Percentiles rank a stretch among this genome's conserved stretches.
These are phyloP conservation scores for Gobionotothen gibberifrons DNA, from an alignment of 2,797 vertebrate species.

Conservation along the genomic window DNA sequence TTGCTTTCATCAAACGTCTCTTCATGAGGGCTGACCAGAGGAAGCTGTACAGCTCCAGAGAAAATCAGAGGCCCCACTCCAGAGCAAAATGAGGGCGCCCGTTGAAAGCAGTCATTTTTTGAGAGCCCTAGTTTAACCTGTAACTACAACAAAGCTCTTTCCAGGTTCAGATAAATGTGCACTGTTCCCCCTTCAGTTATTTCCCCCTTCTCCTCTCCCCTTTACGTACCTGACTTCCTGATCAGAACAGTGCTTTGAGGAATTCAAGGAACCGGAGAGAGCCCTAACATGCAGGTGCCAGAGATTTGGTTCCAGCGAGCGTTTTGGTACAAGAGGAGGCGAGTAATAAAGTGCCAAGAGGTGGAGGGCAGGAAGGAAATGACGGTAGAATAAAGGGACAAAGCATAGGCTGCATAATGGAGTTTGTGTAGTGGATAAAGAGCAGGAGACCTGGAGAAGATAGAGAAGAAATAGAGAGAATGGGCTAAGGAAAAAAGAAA, in stretches of 20 bases:
- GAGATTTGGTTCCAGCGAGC: constrained; percentile 54
- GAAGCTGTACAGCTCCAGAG: constrained; percentile 2
- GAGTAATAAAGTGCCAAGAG: constrained; percentile 40
- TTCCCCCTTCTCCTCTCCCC: constrained; percentile 14
- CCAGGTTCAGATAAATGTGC: constrained; percentile 65
- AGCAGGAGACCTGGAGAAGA: not conserved
- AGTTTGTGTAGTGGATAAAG: constrained; percentile 20
- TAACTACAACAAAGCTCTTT: constrained; percentile 64
- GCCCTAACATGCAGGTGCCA: constrained; percentile 60
- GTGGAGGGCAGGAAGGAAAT: constrained; percentile 39
- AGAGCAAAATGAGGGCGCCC: constrained; percentile 45
- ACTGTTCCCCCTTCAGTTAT: constrained; percentile 12
- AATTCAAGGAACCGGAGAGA: constrained; percentile 60
- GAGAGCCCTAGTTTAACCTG: constrained; percentile 35
- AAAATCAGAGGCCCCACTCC: constrained; percentile 55
- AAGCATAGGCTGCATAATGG: constrained; percentile 29
- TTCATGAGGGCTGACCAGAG: constrained; percentile 54
- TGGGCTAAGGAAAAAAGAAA: no score
- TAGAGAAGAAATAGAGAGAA: not conserved
- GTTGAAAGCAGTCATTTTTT: constrained; percentile 51
- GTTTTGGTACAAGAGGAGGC: constrained; percentile 27
- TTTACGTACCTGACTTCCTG: constrained; percentile 43
- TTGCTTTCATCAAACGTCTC: not conserved
- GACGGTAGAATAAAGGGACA: constrained; percentile 26
- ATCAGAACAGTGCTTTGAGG: constrained; percentile 44